Conservation (phyloP, 1,140 invertebrate species). For the Heliconius nattereri region DNA sequence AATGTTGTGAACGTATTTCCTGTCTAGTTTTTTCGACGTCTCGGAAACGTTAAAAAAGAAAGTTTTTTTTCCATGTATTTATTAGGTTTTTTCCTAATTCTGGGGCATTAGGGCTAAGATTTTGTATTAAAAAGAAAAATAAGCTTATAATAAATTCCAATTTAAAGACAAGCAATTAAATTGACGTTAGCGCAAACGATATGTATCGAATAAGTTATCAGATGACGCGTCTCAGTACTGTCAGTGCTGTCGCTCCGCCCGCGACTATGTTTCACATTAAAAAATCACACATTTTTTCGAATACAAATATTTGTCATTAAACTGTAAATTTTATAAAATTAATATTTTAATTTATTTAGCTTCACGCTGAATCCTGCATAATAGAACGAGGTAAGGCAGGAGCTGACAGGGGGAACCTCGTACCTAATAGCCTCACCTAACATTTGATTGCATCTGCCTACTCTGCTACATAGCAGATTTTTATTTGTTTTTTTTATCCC, state of each 20-base stretch:
- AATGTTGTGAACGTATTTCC: constrained; percentile 16
- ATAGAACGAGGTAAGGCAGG: too few relatives aligned
- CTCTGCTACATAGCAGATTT: too few relatives aligned
- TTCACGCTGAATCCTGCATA: too few relatives aligned
- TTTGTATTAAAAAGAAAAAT: neutral
- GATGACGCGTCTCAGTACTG: neutral
- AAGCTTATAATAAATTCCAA: neutral
- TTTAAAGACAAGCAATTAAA: neutral
- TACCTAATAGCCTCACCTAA: too few relatives aligned
- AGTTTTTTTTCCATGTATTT: neutral
- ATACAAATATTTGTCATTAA: too few relatives aligned
- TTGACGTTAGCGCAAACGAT: neutral
- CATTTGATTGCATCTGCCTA: too few relatives aligned
- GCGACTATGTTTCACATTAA: neutral
- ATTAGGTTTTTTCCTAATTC: neutral
- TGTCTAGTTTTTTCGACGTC: constrained; percentile 9
- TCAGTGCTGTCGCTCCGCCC: neutral
- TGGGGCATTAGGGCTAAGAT: neutral
- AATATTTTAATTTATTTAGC: too few relatives aligned
- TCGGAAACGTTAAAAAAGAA: neutral
- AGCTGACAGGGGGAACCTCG: too few relatives aligned
- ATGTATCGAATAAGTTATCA: neutral
- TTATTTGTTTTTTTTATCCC: too few relatives aligned
- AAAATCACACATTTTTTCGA: neutral
- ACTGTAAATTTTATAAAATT: too few relatives aligned